Evolutionary conservation across 1,140 invertebrate genomes (phyloP).

Genomic region (Varroa destructor): DNA sequence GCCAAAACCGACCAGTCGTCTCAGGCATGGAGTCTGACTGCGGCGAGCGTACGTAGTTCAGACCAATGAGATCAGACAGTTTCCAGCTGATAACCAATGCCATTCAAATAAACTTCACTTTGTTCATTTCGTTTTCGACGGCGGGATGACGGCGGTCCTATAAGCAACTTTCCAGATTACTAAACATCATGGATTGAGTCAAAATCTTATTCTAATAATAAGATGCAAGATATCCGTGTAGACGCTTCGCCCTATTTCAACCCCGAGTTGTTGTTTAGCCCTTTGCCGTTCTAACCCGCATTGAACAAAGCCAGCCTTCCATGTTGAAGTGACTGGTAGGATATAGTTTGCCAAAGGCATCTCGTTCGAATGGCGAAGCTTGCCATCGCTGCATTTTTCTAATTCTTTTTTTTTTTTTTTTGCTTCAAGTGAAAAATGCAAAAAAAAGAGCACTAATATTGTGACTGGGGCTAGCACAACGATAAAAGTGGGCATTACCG

Average conservation of each 20-base stretch:
- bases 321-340: slow-evolving; percentile 58
- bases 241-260: slow-evolving; percentile 82
- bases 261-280: slow-evolving; percentile 59
- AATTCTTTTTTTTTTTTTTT: slow-evolving; percentile 44
- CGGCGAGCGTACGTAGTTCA: slow-evolving; percentile 52
- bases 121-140: slow-evolving; percentile 48
- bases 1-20: too few species aligned
- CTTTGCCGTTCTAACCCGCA: slow-evolving; percentile 82
- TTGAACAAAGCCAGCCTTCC: slow-evolving; percentile 58
- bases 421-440: slow-evolving; percentile 47
- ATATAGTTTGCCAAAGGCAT: slow-evolving; percentile 76
- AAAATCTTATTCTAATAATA: slow-evolving; percentile 70
- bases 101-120: slow-evolving; percentile 61
- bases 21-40: too few species aligned
- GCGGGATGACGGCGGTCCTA: slow-evolving; percentile 67
- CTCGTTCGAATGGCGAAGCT: slow-evolving; percentile 50
- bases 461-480: neutral
- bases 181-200: slow-evolving; percentile 86
- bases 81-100: slow-evolving; percentile 70
- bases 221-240: slow-evolving; percentile 79
- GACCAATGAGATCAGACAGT: slow-evolving; percentile 60
- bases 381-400: neutral
- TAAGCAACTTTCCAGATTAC: slow-evolving; percentile 72
- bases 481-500: neutral
- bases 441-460: slow-evolving; percentile 39